A percentile compares a stretch with the other conserved stretches of the same genome.
Conservation (phyloP, 2,113 vertebrate species). For the Corythoichthys intestinalis region DNA sequence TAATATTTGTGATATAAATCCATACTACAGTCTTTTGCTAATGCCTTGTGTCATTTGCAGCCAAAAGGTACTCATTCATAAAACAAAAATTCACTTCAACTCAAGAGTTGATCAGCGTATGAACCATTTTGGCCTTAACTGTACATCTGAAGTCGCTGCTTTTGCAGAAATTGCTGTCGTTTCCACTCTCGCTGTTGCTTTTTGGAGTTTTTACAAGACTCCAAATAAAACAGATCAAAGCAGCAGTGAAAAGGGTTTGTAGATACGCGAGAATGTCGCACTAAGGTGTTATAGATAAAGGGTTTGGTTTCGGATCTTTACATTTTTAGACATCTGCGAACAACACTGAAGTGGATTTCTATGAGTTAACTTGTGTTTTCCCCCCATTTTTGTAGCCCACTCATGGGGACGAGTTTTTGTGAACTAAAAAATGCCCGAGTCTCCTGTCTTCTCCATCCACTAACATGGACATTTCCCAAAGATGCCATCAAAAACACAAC, state of each 20-base stretch:
- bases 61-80: neutral
- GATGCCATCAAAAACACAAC: conserved; percentile 50
- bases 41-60: neutral
- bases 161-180: conserved; percentile 19
- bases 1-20: neutral
- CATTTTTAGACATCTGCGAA: conserved; percentile 53
- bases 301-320: conserved; percentile 59
- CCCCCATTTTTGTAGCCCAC: conserved; percentile 43
- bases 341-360: conserved; percentile 45
- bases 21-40: neutral
- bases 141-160: neutral
- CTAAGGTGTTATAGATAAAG: conserved; percentile 63
- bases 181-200: conserved; percentile 44
- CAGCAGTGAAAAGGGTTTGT: conserved; percentile 60
- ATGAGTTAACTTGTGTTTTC: conserved; percentile 27
- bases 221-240: conserved; percentile 71
- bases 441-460: conserved; percentile 56
- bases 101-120: neutral
- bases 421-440: conserved; percentile 51
- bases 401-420: conserved; percentile 27
- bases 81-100: neutral
- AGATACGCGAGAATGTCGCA: conserved; percentile 69
- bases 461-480: conserved; percentile 62
- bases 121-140: neutral
- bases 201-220: conserved; percentile 65